Evolutionary conservation across 2,113 vertebrate genomes (phyloP), one percentile per base, ranked within the genome.

Genomic region (Sialia sialis): DNA sequence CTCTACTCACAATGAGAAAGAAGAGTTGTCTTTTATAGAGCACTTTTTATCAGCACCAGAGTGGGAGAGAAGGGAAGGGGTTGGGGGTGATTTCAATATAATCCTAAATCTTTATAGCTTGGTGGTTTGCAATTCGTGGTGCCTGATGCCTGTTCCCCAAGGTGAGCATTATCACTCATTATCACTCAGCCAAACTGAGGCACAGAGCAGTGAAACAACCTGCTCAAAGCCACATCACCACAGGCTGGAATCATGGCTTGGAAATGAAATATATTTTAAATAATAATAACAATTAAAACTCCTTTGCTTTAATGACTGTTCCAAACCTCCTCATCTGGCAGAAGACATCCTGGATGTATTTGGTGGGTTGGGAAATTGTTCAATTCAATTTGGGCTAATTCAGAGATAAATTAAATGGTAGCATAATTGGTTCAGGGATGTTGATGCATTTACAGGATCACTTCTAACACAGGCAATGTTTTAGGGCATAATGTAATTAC

Each of bases 371-470:
- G 72, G 30, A 86, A 93, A 85, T 32, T 39, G 41, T 58, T 80
- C 38, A 54, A 83, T 91, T 83, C 62, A 86, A 77, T 83, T 92
- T 44, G 52, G 51, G 26, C 72, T 94, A 85, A 90, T 72, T 85
- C 54, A 76, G 82, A 82, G 54, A 34, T 88, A 93, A 96, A 96
- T 90, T 87, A 91, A 90, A 91, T 70, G 73, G 69, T 4, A 73
- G 38, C 59, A 73, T 84, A 85, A 90, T 83, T 93, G 82, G 7
- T 83, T 94, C 90, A 60, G 62, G 21, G 3, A 62, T 73, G n/a
- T 15, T 13, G 17, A 68, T 69, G 41, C 41, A 76, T 79, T 93
- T 82, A 90, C 74, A 74, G 4, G 27, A 92, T 67, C 68, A 49
- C 17, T 92, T 77, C 30, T 77, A 86, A 85, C 44, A 72, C 39